A percentile compares a stretch with the other conserved stretches of the same genome.
Evolutionary conservation across 2,888 invertebrate genomes (phyloP).

Genomic region (Microchrysa polita): DNA sequence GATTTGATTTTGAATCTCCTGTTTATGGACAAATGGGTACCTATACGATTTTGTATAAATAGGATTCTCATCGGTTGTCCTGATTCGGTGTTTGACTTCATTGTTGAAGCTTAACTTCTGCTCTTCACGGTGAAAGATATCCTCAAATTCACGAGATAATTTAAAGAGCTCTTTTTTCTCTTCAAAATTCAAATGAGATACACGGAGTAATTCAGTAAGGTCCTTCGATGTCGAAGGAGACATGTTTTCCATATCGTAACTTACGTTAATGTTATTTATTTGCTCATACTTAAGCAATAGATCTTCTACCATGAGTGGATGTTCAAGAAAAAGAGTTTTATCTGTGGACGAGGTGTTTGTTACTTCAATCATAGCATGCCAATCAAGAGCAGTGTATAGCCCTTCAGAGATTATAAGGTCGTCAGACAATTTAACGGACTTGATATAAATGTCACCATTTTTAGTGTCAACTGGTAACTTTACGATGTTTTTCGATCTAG

Average conservation of each 20-base stretch:
- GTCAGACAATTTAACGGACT: constrained; percentile 15
- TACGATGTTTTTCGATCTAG: constrained; percentile 31
- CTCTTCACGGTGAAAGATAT: neutral
- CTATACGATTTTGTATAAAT: neutral
- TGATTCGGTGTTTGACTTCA: neutral
- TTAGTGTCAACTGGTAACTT: constrained; percentile 39
- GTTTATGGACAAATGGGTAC: neutral
- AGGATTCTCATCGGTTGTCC: neutral
- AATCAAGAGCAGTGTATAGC: constrained; percentile 38
- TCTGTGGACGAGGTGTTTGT: constrained; percentile 38
- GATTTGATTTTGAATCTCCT: neutral
- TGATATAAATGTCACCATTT: constrained; percentile 37
- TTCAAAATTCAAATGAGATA: constrained; percentile 2
- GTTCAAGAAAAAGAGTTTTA: too few species aligned
- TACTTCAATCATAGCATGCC: constrained; percentile 43
- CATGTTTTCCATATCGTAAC: neutral
- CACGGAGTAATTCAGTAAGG: neutral
- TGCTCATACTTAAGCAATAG: too few species aligned
- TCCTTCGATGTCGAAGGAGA: neutral
- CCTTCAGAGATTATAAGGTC: constrained; percentile 39
- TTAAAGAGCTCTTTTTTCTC: neutral
- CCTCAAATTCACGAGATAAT: neutral
- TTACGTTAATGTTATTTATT: too few species aligned
- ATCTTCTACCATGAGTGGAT: too few species aligned
- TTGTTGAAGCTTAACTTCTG: neutral